Evolutionary conservation across 2,113 vertebrate genomes (phyloP).

Genomic region (Carassius auratus): DNA sequence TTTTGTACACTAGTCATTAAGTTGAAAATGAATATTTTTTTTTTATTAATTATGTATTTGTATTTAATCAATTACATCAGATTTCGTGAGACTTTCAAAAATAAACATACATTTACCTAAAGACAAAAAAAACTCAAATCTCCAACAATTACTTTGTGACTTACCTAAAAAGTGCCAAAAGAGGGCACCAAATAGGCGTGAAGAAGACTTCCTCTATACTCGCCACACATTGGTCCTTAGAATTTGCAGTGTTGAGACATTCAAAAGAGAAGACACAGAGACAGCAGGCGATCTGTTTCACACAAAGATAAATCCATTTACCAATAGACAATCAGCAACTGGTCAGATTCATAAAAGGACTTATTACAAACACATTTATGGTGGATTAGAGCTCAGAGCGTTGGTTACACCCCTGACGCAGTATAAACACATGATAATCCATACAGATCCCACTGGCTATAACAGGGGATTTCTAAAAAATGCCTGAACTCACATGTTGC

Average conservation of each 20-base stretch:
- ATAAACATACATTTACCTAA: too few species aligned
- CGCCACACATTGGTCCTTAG: constrained; percentile 87
- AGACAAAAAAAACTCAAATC: neutral
- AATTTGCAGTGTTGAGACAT: constrained; percentile 78
- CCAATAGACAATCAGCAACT: neutral
- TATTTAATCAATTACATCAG: neutral
- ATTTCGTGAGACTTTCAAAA: neutral
- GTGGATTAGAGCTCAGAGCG: neutral
- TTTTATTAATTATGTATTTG: too few species aligned
- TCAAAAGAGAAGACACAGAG: constrained; percentile 90
- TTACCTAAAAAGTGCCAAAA: constrained; percentile 91
- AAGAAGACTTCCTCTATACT: constrained; percentile 92
- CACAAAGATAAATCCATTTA: constrained; percentile 21
- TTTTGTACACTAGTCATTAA: neutral
- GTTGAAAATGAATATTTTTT: too few species aligned
- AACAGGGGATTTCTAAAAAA: constrained; percentile 6
- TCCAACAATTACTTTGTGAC: neutral
- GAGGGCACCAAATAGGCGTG: constrained; percentile 84
- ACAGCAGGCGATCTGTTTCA: constrained; percentile 87
- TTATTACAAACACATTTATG: neutral
- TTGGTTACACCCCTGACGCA: neutral
- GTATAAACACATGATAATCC: neutral
- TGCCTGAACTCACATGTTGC: neutral
- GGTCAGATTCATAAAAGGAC: neutral
- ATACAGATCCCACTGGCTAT: neutral